phyloP scores from a whole-genome alignment of 2,888 invertebrate species.

The Eulithis testata region DNA sequence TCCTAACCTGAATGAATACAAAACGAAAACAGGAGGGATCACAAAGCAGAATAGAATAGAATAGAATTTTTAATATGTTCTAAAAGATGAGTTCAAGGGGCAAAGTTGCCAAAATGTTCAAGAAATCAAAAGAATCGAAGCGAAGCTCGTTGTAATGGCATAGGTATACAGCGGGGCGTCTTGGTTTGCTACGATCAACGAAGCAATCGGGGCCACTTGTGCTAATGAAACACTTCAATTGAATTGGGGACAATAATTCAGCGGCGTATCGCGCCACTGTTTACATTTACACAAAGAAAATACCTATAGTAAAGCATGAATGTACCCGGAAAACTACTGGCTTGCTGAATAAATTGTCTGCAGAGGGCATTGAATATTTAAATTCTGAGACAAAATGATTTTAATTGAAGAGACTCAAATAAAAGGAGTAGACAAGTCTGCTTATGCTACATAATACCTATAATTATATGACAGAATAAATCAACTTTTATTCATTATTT shows the following conservation, averaged over 20 bases:
- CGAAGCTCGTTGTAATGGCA: slow-evolving; percentile 13
- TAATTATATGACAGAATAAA: too few relatives aligned
- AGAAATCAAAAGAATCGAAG: not conserved
- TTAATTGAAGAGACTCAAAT: not conserved
- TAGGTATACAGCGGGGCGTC: slow-evolving; percentile 49
- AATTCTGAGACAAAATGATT: not conserved
- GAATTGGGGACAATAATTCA: slow-evolving; percentile 84
- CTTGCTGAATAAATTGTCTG: slow-evolving; percentile 17
- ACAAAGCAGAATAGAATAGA: not conserved
- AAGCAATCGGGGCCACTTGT: slow-evolving; percentile 84
- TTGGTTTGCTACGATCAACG: slow-evolving; percentile 71
- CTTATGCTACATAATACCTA: too few relatives aligned
- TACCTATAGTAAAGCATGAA: slow-evolving; percentile 13
- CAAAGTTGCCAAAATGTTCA: too few relatives aligned
- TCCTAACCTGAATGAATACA: not conserved
- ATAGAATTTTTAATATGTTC: not conserved
- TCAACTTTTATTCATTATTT: too few relatives aligned
- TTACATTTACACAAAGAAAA: slow-evolving; percentile 61
- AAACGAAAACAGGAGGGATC: not conserved
- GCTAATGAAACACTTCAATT: slow-evolving; percentile 84
- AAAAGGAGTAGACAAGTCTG: not conserved
- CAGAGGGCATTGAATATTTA: not conserved
- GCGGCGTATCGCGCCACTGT: slow-evolving; percentile 66
- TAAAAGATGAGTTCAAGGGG: too few relatives aligned
- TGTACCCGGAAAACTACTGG: slow-evolving; percentile 24